Base-by-base conservation (phyloP, 2,888 invertebrate species). In the Amblyjoppa proteus region DNA sequence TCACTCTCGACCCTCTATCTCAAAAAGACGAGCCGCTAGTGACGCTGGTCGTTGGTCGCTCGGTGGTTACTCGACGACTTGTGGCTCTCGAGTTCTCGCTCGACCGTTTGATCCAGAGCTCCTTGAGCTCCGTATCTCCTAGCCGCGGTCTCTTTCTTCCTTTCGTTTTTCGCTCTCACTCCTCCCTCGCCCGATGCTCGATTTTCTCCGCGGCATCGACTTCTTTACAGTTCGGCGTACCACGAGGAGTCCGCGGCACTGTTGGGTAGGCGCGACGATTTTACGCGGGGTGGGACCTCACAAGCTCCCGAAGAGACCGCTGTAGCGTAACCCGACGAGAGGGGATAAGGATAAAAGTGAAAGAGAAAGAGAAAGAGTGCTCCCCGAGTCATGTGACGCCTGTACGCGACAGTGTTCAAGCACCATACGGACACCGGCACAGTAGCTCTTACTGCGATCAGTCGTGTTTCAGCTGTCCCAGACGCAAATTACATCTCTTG, bases 21-120 rank as follows among this genome's bases (percentile, higher is more conserved):
- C 20, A 41, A 58, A 79, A 58, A 61, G 49, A 71, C 68, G 45
- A 69, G 77, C 77, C 76, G 41, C 34, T 80, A 13, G 31, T 20
- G 66, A 77, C 66, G 61, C 74, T 74, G 82, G 79, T 85, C 75
- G 85, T 79, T 84, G 82, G 75, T 82, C 71, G 79, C 85, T 80
- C 83, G 85, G 83, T 83, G 85, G 83, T 83, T 83, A 77, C 74
- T 80, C 85, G 83, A 77, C 83, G 85, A 86, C 85, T 86, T 77
- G 73, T 77, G 80, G 45, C 64, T 77, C 83, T 76, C 77, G 83
- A 83, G 83, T 80, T 83, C 80, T 85, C 70, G 83, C 85, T 75
- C 76, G 80, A 83, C 61, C 83, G 80, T 83, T 83, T 74, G 76
- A 83, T 83, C 85, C 85, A 76, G 68, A 77, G 66, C 80, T 80